Evolutionary conservation across 2,888 invertebrate species (phyloP).

Genomic region (Mantis religiosa): DNA sequence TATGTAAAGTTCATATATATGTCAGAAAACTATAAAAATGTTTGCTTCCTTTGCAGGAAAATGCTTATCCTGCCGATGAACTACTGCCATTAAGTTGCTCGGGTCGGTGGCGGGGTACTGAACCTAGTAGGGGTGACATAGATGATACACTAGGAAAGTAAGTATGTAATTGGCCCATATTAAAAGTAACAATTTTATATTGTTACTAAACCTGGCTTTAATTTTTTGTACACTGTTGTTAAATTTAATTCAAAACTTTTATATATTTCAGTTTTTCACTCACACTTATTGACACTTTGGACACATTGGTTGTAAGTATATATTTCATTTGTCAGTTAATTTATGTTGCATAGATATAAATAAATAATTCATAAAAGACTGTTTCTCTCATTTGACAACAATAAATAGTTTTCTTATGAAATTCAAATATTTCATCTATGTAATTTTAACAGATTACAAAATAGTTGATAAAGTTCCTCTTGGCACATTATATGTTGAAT

Average conservation of each 20-base stretch:
- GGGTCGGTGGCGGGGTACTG: slow-evolving; percentile 85
- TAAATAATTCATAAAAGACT: no score
- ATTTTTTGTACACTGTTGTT: neutral
- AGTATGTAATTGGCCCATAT: slow-evolving; percentile 43
- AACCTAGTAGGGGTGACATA: slow-evolving; percentile 90
- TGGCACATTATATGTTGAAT: no score
- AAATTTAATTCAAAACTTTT: slow-evolving; percentile 11
- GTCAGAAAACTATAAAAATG: no score
- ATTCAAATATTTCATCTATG: no score
- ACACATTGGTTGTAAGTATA: slow-evolving; percentile 72
- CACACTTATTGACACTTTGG: slow-evolving; percentile 90
- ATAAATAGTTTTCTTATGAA: no score
- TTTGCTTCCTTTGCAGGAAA: slow-evolving; percentile 49
- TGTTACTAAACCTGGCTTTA: neutral
- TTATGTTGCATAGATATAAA: no score
- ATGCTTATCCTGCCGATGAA: slow-evolving; percentile 98
- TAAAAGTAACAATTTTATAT: neutral
- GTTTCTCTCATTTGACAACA: no score
- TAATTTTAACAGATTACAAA: no score
- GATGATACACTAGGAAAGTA: slow-evolving; percentile 97
- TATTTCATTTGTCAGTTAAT: no score
- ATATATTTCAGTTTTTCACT: slow-evolving; percentile 81
- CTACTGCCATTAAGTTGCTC: slow-evolving; percentile 94
- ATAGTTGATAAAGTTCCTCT: no score
- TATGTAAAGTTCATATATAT: no score